Percentiles rank a stretch among this genome's conserved stretches.
Conservation (phyloP, 2,113 vertebrate genomes). For the Halcyon senegalensis region DNA sequence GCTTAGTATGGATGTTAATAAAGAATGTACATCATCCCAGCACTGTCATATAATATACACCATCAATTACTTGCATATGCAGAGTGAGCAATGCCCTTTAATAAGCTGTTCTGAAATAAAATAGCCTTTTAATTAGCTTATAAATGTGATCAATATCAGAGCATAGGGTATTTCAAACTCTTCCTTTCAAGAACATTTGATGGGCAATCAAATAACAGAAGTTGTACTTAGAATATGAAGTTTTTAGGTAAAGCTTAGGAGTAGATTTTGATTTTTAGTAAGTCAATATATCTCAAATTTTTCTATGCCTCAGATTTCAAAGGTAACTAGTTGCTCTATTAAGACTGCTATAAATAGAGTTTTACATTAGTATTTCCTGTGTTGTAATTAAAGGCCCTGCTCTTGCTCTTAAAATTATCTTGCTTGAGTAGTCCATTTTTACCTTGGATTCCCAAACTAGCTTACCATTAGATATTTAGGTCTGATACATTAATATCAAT, state of each 20-base stretch:
- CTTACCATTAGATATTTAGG: neutral
- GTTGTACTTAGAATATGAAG: neutral
- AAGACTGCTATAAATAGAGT: neutral
- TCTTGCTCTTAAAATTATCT: neutral
- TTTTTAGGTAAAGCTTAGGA: neutral
- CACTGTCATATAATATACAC: neutral
- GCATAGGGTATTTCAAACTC: constrained; percentile 1
- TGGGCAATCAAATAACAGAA: constrained; percentile 36
- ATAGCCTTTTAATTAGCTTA: constrained; percentile 15
- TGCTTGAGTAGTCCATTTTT: neutral
- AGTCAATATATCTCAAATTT: neutral
- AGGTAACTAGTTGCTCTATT: neutral
- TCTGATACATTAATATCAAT: neutral
- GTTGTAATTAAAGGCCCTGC: neutral
- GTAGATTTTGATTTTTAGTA: constrained; percentile 6
- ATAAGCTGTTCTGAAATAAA: constrained; percentile 13
- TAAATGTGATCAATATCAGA: constrained; percentile 53
- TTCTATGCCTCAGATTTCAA: neutral
- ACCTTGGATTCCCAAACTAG: neutral
- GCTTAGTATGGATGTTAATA: constrained; percentile 26
- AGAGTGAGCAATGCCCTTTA: neutral
- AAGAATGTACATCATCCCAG: constrained; percentile 42
- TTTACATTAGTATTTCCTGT: neutral
- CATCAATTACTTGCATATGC: constrained; percentile 31
- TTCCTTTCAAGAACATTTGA: constrained; percentile 31